Base-by-base conservation (phyloP, 2,797 vertebrate genomes). In the Mormyrus proboscirostris region DNA sequence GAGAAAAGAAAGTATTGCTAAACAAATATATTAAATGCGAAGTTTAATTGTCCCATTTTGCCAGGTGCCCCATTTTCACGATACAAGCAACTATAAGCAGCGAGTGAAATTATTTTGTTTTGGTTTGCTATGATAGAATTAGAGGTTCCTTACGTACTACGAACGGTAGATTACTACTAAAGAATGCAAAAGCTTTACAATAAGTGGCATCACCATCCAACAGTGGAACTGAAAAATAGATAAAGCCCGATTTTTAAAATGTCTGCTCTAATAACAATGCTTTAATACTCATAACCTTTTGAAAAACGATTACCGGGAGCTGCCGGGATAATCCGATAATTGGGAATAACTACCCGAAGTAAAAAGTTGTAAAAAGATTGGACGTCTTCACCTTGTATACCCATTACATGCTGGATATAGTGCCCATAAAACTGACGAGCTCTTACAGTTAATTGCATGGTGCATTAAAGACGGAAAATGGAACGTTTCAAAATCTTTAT, bases 381-480 rank as follows among this genome's bases (percentile, higher is more conserved):
- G 29, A 84, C 76, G 76, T 88, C 29, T 14, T 83, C 89, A 88
- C 87, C 89, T 90, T 88, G 86, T 90, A 88, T 89, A 90, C 57
- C 88, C 88, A 88, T 91, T 89, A 91, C 53, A 90, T 49, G 89
- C 73, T 79, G 38, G 41, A 44, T 88, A 89, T 88, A 84, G 65
- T 90, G 55, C 88, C 73, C 86, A 91, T 89, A 89, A 91, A 91
- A 84, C 38, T 41, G 83, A 88, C 22, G 85, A 88, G 88, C 79
- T 85, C 49, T 76, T 73, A 82, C 19, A 44, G 87, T 86, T 86
- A 55, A 90, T 88, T 10, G 33, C 59, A 49, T 25, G 88, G 90
- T 76, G 65, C 14, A 89, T 90, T 91, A 88, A 89, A 90, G 86
- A 91, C 76, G 83, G 55, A 44, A 87, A 55, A 82, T 38, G 84